These are phyloP conservation scores for Melanophora roralis DNA, from an alignment of 2,888 invertebrate genomes.

Conservation along the genomic window DNA sequence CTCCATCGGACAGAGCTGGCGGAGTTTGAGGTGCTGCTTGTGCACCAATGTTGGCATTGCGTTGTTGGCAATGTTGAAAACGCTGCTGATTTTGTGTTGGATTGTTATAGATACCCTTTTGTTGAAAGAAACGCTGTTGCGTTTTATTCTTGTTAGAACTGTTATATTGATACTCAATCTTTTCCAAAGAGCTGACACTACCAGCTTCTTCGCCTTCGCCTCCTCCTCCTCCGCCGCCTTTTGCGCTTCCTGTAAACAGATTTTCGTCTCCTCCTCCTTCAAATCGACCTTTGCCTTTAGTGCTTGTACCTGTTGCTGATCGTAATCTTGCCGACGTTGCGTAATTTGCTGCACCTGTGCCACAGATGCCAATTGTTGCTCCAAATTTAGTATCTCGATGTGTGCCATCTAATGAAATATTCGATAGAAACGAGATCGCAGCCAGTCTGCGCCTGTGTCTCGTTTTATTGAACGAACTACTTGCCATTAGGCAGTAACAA, in stretches of 20 bases:
- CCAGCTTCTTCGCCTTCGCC: constrained; percentile 2
- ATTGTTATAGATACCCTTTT: constrained; percentile 63
- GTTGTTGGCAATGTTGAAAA: constrained; percentile 66
- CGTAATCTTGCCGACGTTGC: constrained; percentile 66
- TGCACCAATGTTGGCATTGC: constrained; percentile 67
- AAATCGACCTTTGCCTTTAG: constrained; percentile 35
- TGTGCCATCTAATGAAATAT: constrained; percentile 95
- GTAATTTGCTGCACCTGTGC: constrained; percentile 66
- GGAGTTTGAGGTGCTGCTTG: constrained; percentile 1
- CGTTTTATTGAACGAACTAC: constrained; percentile 78
- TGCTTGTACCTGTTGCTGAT: constrained; percentile 63
- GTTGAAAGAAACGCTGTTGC: constrained; percentile 65
- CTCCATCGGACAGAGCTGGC: constrained; percentile 48
- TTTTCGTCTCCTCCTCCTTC: constrained; percentile 52
- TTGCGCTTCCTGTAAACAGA: constrained; percentile 41
- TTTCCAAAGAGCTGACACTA: constrained; percentile 46
- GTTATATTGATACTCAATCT: constrained; percentile 66
- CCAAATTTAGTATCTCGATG: constrained; percentile 84
- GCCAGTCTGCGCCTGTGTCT: constrained; percentile 91
- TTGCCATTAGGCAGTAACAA: constrained; percentile 77
- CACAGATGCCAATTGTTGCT: constrained; percentile 75
- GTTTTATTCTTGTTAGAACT: constrained; percentile 64
- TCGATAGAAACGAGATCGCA: constrained; percentile 95
- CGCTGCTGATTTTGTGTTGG: constrained; percentile 62
- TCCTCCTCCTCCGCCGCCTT: constrained; percentile 29